phyloP scores from a whole-genome alignment of 2,113 vertebrate genomes.

The Zosterops lateralis region DNA sequence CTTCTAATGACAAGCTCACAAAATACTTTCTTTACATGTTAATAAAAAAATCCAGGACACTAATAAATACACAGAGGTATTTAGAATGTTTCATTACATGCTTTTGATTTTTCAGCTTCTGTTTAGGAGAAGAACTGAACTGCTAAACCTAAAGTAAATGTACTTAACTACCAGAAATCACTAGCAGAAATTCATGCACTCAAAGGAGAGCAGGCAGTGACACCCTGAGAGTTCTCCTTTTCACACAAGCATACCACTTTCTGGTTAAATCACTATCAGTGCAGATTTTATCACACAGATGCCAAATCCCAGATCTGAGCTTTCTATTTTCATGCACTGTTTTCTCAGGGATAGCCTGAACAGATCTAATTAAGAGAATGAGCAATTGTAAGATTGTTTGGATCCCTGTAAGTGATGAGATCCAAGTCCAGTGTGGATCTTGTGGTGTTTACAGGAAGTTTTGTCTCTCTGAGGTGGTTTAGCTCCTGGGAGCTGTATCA shows the following conservation, averaged over 20 bases:
- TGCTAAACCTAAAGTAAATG: background rate
- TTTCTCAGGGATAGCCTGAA: background rate
- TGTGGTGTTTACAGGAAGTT: background rate
- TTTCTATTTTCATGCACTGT: background rate
- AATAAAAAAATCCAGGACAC: background rate
- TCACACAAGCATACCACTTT: background rate
- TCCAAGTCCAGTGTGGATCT: background rate
- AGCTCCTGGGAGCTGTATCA: background rate
- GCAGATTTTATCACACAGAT: background rate
- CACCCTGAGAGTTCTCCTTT: background rate
- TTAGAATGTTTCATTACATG: background rate
- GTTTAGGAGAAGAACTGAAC: background rate
- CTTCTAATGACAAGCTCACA: background rate
- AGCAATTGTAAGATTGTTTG: background rate
- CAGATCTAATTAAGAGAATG: background rate
- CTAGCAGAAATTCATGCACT: background rate
- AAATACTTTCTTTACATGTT: background rate
- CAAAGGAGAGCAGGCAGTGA: background rate
- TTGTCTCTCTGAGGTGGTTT: background rate
- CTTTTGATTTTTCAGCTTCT: background rate
- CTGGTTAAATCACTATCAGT: background rate
- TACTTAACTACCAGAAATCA: background rate
- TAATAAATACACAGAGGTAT: background rate
- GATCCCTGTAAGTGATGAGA: background rate
- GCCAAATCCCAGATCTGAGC: background rate